These are phyloP conservation scores for Brevimyrus niger DNA, from an alignment of 2,113 vertebrate genomes.

Conservation along the genomic window DNA sequence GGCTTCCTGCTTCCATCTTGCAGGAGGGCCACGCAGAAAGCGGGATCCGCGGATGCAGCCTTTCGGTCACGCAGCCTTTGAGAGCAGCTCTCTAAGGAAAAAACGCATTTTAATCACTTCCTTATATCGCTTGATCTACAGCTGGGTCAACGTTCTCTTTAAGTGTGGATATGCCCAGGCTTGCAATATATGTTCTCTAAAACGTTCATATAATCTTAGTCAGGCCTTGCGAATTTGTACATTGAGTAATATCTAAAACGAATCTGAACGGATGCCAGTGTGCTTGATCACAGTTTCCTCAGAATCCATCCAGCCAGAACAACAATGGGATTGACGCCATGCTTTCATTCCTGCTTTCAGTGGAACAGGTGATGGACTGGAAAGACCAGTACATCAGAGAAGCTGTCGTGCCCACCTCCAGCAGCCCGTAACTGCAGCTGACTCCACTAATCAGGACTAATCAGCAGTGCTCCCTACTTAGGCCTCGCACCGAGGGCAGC, in stretches of 20 bases:
- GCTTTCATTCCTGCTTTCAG: not conserved
- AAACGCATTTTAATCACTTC: not conserved
- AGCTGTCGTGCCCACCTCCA: no score
- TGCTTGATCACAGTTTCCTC: not conserved
- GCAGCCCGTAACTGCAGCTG: no score
- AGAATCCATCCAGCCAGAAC: not conserved
- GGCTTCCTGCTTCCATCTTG: not conserved
- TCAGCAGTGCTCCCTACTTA: no score
- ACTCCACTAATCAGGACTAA: no score
- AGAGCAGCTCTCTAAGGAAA: not conserved
- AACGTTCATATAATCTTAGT: not conserved
- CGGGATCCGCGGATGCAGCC: not conserved
- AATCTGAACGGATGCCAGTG: not conserved
- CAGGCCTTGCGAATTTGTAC: not conserved
- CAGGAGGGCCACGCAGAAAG: not conserved
- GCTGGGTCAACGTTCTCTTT: not conserved
- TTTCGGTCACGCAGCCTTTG: not conserved
- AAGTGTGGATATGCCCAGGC: not conserved
- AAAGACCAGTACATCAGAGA: not conserved
- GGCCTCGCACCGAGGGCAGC: no score
- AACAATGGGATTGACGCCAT: not conserved
- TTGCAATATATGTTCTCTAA: not conserved
- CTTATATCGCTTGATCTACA: not conserved
- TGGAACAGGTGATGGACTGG: not conserved
- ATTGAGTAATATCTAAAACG: not conserved